phyloP scores from a whole-genome alignment of 30 jellyfish, hydroid and myxozoan genomes.

The Rhopilema esculentum region DNA sequence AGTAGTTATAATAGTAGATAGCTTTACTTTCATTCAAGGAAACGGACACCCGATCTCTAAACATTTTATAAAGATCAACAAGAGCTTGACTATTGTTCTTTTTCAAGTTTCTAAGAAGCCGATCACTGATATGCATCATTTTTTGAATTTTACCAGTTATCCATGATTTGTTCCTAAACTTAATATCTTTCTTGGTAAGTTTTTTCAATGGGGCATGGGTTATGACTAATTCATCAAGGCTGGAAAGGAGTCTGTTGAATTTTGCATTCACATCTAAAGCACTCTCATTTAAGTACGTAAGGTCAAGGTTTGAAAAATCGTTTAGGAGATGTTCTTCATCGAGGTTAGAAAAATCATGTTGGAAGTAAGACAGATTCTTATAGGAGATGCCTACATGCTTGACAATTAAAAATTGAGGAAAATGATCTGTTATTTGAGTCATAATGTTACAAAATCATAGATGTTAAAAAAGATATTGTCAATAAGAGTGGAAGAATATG shows the following conservation, averaged over 20 bases:
- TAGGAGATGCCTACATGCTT: slow-evolving; percentile 65
- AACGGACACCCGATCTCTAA: slow-evolving; percentile 48
- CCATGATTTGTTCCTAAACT: slow-evolving; percentile 70
- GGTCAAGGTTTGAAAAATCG: slow-evolving; percentile 63
- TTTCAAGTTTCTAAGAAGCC: slow-evolving; percentile 25
- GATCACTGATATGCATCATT: slow-evolving; percentile 66
- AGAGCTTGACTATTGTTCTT: slow-evolving; percentile 13
- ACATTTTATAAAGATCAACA: slow-evolving; percentile 23
- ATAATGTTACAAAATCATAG: slow-evolving; percentile 56
- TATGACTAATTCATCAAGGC: slow-evolving; percentile 45
- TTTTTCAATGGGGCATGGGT: slow-evolving; percentile 60
- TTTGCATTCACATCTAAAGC: slow-evolving; percentile 37
- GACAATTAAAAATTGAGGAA: slow-evolving; percentile 75
- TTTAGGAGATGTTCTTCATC: slow-evolving; percentile 47
- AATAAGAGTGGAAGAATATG: slow-evolving; percentile 63
- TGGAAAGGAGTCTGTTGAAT: slow-evolving; percentile 52
- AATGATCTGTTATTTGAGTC: slow-evolving; percentile 77
- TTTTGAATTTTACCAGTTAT: slow-evolving; percentile 49
- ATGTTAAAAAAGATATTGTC: slow-evolving; percentile 60
- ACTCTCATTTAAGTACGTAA: slow-evolving; percentile 31
- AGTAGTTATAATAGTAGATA: slow-evolving; percentile 55
- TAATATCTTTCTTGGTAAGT: slow-evolving; percentile 42
- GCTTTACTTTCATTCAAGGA: slow-evolving; percentile 66
- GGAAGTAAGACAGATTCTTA: slow-evolving; percentile 44
- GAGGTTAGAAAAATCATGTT: no score